Base-by-base conservation (phyloP, 2,888 invertebrate species). In the Alviniconcha strummeri region DNA sequence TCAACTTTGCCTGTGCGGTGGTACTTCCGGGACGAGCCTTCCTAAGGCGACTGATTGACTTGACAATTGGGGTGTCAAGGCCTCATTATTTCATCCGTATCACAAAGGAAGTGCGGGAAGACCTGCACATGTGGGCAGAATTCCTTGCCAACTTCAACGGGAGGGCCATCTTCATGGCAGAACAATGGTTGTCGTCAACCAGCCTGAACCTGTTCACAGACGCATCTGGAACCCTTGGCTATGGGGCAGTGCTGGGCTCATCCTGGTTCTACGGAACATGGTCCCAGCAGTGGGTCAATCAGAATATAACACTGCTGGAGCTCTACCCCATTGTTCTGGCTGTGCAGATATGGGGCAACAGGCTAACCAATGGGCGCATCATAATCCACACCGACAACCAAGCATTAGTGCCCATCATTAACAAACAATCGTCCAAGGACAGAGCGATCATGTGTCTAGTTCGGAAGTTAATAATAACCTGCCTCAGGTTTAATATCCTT, bases 171-270 rank as follows among this genome's bases (percentile, higher is more conserved):
- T 36, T 36, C 36, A 36, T 36, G 3, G 36, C 36, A 11, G 79
- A 79, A 0, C 11, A 36, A n/a, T 79, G 79, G 79, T 7, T 79
- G 9, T 56, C 7, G 7, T 79, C 79, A 8, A 13, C 19, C 54
- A 11, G 0, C 17, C 54, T 81, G 9, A 19, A 17, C 17, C 69
- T 81, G 9, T 81, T 54, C n/a, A 67, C 81, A 15, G 81, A 81
- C 52, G 67, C 81, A 4, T 60, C 81, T 17, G 11, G 19, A 54
- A 17, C 67, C 6, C 15, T 36, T 9, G 81, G 81, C 55, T 81
- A 81, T 71, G 81, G 67, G 15, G 81, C 81, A 69, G 81, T 81
- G 11, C 67, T 71, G 36, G 81, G 81, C 9, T 36, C n/a, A 19
- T 36, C 36, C 15, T 81, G 81, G 81, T 71, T 81, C 54, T 81